Evolutionary conservation across 2,797 vertebrate species (phyloP).

Genomic region (Tapirus indicus): DNA sequence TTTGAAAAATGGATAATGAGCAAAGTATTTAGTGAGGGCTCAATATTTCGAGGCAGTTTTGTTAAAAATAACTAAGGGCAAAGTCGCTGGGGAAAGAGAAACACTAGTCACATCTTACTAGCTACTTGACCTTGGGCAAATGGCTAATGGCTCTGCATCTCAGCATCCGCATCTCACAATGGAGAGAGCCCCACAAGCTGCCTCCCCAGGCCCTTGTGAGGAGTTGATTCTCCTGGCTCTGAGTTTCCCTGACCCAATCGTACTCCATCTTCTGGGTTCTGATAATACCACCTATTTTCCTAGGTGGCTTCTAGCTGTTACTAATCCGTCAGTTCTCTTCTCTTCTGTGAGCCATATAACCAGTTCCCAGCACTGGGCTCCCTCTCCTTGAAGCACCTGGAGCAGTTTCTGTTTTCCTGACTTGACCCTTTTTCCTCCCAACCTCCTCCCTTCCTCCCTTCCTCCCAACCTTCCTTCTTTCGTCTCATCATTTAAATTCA

Average conservation of each 20-base stretch:
- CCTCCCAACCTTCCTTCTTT: neutral
- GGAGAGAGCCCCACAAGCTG: rapidly evolving
- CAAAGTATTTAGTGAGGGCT: neutral
- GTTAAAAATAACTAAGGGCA: neutral
- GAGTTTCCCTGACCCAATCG: rapidly evolving
- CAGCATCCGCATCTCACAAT: neutral
- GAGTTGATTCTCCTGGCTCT: rapidly evolving
- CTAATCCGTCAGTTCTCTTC: neutral
- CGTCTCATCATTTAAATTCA: neutral
- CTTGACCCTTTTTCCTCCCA: conserved; percentile 44
- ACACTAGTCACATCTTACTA: rapidly evolving
- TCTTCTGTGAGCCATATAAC: rapidly evolving
- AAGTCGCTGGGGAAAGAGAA: neutral
- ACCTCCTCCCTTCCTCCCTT: conserved; percentile 54
- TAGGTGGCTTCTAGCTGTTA: neutral
- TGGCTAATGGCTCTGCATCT: neutral
- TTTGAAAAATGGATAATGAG: neutral
- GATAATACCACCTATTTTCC: neutral
- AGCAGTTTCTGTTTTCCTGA: neutral
- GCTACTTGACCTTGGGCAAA: neutral
- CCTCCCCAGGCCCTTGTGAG: rapidly evolving
- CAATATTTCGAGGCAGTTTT: neutral
- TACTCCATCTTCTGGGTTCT: neutral
- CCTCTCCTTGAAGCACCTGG: neutral
- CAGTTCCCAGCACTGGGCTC: rapidly evolving